Conservation (phyloP, 2,888 invertebrate genomes). For the Dynastes tityus region DNA sequence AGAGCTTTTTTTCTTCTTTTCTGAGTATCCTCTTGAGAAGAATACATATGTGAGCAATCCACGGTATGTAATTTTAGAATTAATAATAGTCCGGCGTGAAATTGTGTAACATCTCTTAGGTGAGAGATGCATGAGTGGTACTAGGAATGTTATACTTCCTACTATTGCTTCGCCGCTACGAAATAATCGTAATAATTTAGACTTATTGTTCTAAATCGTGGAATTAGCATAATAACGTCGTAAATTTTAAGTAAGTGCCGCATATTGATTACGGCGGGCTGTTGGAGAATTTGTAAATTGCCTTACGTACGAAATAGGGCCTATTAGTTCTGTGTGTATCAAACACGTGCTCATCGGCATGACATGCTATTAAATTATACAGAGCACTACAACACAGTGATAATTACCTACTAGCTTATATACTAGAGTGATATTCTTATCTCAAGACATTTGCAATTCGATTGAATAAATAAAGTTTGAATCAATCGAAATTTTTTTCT, state of each 20-base stretch:
- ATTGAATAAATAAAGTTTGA: too few species aligned
- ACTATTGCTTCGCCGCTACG: neutral
- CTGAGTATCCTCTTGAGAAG: neutral
- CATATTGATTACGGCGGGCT: conserved; percentile 10
- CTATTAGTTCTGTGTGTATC: neutral
- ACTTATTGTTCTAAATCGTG: conserved; percentile 16
- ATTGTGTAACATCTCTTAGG: conserved; percentile 20
- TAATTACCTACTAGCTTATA: too few species aligned
- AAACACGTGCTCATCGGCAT: too few species aligned
- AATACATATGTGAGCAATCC: conserved; percentile 5
- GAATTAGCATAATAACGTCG: conserved; percentile 22
- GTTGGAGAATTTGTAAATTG: conserved; percentile 22
- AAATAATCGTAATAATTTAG: conserved; percentile 23
- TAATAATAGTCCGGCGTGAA: conserved; percentile 39
- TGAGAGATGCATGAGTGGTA: neutral
- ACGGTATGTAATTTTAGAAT: conserved; percentile 41
- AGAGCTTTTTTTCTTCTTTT: neutral
- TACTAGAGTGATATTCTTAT: too few species aligned
- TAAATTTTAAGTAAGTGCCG: conserved; percentile 23
- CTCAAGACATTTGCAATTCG: too few species aligned
- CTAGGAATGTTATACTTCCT: neutral
- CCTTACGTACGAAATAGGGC: neutral
- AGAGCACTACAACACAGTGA: too few species aligned
- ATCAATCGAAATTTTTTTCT: too few species aligned
- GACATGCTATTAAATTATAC: too few species aligned